These are phyloP conservation scores for Azemiops feae DNA, from an alignment of 2,113 vertebrate genomes.

Conservation along the genomic window DNA sequence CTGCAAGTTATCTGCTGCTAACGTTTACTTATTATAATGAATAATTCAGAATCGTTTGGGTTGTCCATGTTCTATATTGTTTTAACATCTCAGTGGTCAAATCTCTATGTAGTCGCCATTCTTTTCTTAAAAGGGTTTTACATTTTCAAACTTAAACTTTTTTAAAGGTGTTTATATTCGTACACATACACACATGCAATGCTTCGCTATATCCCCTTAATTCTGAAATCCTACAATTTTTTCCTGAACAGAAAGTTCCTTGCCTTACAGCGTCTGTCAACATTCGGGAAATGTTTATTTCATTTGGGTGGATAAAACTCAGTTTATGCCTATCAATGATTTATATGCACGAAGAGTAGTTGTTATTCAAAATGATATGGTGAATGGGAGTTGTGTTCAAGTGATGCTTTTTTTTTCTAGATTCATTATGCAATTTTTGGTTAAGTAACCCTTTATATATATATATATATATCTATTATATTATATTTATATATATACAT, in stretches of 20 bases:
- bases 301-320: not conserved
- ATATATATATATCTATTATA: no score
- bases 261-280: constrained; percentile 41
- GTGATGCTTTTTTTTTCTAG: no score
- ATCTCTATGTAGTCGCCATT: not conserved
- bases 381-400: not conserved
- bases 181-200: no score
- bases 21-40: not conserved
- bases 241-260: constrained; percentile 40
- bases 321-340: not conserved
- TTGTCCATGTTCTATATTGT: not conserved
- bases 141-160: not conserved
- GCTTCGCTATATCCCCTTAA: constrained; percentile 15
- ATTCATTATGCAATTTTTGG: not conserved
- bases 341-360: not conserved
- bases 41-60: not conserved
- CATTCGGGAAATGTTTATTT: constrained; percentile 30
- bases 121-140: not conserved
- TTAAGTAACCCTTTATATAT: not conserved
- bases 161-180: not conserved
- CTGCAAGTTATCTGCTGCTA: not conserved
- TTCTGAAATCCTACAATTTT: constrained; percentile 34
- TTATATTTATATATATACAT: no score
- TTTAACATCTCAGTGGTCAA: not conserved
- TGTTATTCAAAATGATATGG: not conserved